Conservation (phyloP, 2,888 invertebrate species). For the Trissolcus brochymenae region DNA sequence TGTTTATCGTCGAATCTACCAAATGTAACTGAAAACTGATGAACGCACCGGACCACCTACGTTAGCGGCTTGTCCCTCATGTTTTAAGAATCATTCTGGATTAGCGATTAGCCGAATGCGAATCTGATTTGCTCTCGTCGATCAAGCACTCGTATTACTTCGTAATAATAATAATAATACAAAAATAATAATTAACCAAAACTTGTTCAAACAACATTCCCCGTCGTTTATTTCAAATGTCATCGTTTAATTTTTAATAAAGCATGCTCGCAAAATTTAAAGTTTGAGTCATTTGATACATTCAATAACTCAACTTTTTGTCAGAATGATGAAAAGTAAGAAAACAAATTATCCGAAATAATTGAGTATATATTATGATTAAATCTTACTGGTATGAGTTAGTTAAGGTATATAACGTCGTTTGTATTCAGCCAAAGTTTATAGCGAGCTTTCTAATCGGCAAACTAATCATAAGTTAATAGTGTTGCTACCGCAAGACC, state of each 20-base stretch:
- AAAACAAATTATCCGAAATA: no score
- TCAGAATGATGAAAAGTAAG: no score
- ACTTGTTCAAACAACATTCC: no score
- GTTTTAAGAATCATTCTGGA: conserved; percentile 49
- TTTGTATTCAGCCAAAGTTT: conserved; percentile 38
- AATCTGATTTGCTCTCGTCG: no score
- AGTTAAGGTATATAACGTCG: conserved; percentile 16
- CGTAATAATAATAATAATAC: neutral
- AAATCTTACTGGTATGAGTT: conserved; percentile 31
- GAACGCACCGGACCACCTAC: conserved; percentile 70
- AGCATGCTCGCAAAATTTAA: no score
- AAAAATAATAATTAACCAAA: no score
- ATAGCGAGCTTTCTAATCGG: conserved; percentile 39
- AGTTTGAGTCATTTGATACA: no score
- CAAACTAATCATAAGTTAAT: conserved; percentile 41
- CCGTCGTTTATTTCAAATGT: no score
- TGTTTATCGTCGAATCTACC: conserved; percentile 73
- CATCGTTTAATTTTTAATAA: no score
- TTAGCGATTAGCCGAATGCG: conserved; percentile 47
- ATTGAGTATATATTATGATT: no score
- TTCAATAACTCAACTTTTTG: no score
- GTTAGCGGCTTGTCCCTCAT: conserved; percentile 56
- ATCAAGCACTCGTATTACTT: neutral
- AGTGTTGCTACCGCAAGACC: conserved; percentile 30
- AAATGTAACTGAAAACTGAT: conserved; percentile 67